A percentile compares a stretch with the other conserved stretches of the same genome.
Conservation (phyloP, 1,140 invertebrate species). For the Papilio helenus region DNA sequence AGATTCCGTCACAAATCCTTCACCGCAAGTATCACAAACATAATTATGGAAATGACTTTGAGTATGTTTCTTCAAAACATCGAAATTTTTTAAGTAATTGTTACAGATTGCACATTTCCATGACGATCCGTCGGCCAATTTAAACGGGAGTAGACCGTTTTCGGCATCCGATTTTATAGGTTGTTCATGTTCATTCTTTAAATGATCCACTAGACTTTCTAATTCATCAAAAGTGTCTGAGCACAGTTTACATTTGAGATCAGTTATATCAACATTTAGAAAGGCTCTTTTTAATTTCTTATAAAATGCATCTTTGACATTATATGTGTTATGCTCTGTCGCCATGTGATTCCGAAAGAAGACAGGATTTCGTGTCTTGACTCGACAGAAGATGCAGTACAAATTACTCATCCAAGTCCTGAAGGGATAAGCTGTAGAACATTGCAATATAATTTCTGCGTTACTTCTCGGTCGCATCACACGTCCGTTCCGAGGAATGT, state of each 20-base stretch:
- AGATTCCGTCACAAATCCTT: conserved; percentile 75
- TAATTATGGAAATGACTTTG: conserved; percentile 75
- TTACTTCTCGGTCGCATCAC: conserved; percentile 66
- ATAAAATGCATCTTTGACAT: conserved; percentile 71
- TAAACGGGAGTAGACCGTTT: conserved; percentile 69
- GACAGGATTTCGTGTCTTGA: conserved; percentile 67
- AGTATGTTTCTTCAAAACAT: conserved; percentile 71
- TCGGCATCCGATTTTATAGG: conserved; percentile 68
- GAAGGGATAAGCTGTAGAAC: conserved; percentile 70
- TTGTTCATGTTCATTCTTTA: conserved; percentile 71
- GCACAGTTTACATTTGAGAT: conserved; percentile 76
- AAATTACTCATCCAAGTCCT: conserved; percentile 75
- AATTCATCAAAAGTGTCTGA: conserved; percentile 66
- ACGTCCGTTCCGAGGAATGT: conserved; percentile 69
- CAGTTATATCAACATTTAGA: conserved; percentile 73
- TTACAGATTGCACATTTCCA: conserved; percentile 76
- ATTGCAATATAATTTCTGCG: conserved; percentile 74
- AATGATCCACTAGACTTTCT: conserved; percentile 65
- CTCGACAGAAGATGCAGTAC: conserved; percentile 73
- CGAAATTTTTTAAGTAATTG: conserved; percentile 74
- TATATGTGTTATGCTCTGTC: conserved; percentile 65
- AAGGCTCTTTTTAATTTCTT: conserved; percentile 75
- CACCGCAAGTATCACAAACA: conserved; percentile 75
- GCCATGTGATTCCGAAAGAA: conserved; percentile 65
- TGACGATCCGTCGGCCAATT: conserved; percentile 66